Conservation (phyloP, 2,113 vertebrate species). For the Aegithalos caudatus region DNA sequence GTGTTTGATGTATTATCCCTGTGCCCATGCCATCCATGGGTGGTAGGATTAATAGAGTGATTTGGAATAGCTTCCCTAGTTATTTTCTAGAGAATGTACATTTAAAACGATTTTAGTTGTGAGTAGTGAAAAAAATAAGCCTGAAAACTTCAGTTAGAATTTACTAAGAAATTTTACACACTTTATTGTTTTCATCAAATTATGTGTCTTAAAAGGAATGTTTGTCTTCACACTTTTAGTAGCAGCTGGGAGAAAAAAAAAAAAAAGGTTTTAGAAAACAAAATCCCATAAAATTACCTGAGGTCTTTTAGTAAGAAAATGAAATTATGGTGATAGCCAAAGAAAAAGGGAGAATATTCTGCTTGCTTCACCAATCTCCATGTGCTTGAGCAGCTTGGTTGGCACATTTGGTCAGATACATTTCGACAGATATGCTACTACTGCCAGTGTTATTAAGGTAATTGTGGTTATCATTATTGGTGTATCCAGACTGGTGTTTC, state of each 20-base stretch:
- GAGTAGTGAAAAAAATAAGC: background rate
- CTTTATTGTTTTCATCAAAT: background rate
- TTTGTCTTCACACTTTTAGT: background rate
- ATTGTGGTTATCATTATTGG: background rate
- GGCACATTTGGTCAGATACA: background rate
- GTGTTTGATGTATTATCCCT: background rate
- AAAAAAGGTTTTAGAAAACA: background rate
- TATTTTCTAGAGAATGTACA: background rate
- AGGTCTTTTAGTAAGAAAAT: background rate
- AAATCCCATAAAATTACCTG: background rate
- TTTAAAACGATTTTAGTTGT: background rate
- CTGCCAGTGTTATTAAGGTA: background rate
- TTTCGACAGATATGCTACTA: background rate
- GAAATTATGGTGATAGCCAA: background rate
- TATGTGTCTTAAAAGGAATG: background rate
- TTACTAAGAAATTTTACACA: background rate
- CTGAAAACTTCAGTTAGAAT: background rate
- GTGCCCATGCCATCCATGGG: background rate
- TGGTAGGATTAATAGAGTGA: background rate
- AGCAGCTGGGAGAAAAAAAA: background rate
- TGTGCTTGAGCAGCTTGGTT: background rate
- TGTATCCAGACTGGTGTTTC: background rate
- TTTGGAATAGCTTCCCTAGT: background rate
- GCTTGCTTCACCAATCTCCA: background rate
- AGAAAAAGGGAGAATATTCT: background rate